Conservation (phyloP, 2,797 vertebrate genomes). For the Alauda arvensis region DNA sequence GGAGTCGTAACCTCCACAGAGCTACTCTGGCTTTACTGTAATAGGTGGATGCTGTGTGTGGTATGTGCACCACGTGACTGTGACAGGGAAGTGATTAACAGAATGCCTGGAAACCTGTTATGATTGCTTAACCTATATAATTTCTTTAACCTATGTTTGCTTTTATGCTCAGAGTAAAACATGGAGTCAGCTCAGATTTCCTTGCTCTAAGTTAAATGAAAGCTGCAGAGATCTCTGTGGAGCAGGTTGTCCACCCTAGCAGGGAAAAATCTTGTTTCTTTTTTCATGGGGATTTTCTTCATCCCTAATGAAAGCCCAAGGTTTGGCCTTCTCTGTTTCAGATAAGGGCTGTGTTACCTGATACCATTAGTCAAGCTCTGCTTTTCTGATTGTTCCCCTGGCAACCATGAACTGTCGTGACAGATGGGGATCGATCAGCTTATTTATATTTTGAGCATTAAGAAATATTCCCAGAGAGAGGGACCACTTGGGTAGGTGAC, state of each 20-base stretch:
- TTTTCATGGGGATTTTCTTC: not conserved
- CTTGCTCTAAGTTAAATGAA: not conserved
- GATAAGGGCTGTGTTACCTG: not conserved
- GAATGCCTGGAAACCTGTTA: slow-evolving; percentile 32
- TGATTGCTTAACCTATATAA: not conserved
- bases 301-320: not conserved
- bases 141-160: not conserved
- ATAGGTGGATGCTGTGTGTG: not conserved
- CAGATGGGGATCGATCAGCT: not conserved
- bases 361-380: not conserved
- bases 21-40: not conserved
- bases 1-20: not conserved
- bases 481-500: not conserved
- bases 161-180: not conserved
- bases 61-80: not conserved
- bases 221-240: not conserved
- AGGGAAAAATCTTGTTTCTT: not conserved
- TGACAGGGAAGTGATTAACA: slow-evolving; percentile 28
- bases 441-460: not conserved
- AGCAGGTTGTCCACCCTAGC: not conserved
- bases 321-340: not conserved
- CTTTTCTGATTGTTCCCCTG: slow-evolving; percentile 13
- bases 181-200: not conserved
- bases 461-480: not conserved
- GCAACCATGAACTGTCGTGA: not conserved